phyloP scores from a whole-genome alignment of 2,797 vertebrate genomes.

The Valencia hispanica region DNA sequence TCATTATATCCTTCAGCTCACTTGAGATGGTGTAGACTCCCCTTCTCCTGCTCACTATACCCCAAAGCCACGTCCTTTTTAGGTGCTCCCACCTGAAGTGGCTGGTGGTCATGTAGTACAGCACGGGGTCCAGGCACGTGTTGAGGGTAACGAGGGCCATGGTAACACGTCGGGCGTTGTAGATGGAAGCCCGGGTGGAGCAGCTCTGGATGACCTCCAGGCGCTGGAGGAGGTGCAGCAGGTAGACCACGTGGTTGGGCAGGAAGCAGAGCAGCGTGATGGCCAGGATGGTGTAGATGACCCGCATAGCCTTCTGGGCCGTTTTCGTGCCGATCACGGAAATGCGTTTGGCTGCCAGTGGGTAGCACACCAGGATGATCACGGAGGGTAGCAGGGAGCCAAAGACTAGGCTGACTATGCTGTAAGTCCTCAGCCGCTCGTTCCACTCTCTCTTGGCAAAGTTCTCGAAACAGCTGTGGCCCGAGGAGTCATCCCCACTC shows the following conservation, averaged over 20 bases:
- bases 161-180: constrained; percentile 76
- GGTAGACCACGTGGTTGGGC: constrained; percentile 82
- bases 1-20: background rate
- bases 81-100: constrained; percentile 65
- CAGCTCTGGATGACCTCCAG: constrained; percentile 51
- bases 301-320: constrained; percentile 68
- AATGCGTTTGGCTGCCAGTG: constrained; percentile 70
- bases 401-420: constrained; percentile 71
- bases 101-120: constrained; percentile 82
- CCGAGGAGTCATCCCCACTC: accelerated
- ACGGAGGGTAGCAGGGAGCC: constrained; percentile 80
- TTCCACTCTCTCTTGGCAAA: constrained; percentile 72
- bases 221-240: constrained; percentile 80
- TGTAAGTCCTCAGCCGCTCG: constrained; percentile 57
- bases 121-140: constrained; percentile 85
- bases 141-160: constrained; percentile 83
- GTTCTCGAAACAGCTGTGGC: constrained; percentile 82
- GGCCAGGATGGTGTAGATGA: constrained; percentile 76
- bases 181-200: constrained; percentile 37
- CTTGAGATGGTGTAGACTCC: constrained; percentile 73
- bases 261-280: constrained; percentile 87
- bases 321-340: constrained; percentile 56
- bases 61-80: constrained; percentile 40
- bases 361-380: constrained; percentile 80
- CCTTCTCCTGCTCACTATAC: constrained; percentile 27